phyloP scores from a whole-genome alignment of 2,888 invertebrate species.

The Horisme vitalbata region DNA sequence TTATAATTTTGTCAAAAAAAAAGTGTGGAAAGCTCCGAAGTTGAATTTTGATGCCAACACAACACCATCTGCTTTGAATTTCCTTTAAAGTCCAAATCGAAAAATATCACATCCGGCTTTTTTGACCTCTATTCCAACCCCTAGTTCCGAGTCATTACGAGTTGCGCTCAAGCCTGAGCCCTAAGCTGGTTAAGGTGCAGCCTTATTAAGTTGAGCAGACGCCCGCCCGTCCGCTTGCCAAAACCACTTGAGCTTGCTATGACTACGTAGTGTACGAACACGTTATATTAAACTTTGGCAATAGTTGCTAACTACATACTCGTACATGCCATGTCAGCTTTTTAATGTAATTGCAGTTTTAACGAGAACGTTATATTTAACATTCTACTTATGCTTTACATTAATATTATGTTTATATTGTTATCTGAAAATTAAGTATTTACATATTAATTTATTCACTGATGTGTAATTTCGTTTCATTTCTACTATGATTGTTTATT shows the following conservation, averaged over 20 bases:
- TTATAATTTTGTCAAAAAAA: too few species aligned
- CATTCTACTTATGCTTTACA: background rate
- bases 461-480: too few species aligned
- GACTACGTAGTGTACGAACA: slow-evolving; percentile 47
- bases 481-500: too few species aligned
- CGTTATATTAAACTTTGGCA: slow-evolving; percentile 66
- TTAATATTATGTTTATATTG: too few species aligned
- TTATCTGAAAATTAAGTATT: too few species aligned
- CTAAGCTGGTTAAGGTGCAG: slow-evolving; percentile 66
- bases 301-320: slow-evolving; percentile 48
- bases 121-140: slow-evolving; percentile 20
- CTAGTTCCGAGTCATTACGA: slow-evolving; percentile 62
- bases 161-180: slow-evolving; percentile 54
- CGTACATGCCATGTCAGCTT: slow-evolving; percentile 45
- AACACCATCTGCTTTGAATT: too few species aligned
- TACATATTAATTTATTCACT: too few species aligned
- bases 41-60: too few species aligned
- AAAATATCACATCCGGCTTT: background rate
- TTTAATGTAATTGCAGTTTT: slow-evolving; percentile 36
- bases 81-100: too few species aligned
- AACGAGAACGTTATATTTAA: background rate
- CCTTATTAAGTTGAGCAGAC: slow-evolving; percentile 71
- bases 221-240: slow-evolving; percentile 67
- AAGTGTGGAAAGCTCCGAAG: too few species aligned
- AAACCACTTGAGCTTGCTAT: slow-evolving; percentile 67